Conservation (phyloP, 1,140 invertebrate genomes). For the Cheumatopsyche charites region DNA sequence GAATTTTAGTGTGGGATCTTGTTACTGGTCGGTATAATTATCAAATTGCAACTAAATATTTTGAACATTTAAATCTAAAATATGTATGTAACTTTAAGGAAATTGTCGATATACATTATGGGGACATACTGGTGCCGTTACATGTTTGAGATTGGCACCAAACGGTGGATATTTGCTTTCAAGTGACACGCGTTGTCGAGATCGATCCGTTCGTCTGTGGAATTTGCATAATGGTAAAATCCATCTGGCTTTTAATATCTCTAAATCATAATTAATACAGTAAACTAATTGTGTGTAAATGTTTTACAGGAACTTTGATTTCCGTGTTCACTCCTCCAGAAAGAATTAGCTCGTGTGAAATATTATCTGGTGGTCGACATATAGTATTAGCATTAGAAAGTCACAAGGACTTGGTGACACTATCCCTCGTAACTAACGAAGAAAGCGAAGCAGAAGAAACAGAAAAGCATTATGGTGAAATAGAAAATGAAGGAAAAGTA, state of each 20-base stretch:
- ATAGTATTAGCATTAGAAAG: conserved; percentile 73
- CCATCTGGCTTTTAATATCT: conserved; percentile 1
- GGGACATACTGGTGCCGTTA: conserved; percentile 78
- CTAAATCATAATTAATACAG: neutral
- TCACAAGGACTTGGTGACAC: conserved; percentile 66
- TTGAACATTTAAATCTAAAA: conserved; percentile 20
- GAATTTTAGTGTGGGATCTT: conserved; percentile 85
- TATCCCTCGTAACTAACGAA: conserved; percentile 61
- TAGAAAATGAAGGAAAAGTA: conserved; percentile 58
- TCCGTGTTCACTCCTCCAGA: conserved; percentile 79
- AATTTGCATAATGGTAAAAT: conserved; percentile 77
- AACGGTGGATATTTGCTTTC: conserved; percentile 73
- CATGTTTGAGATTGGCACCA: conserved; percentile 73
- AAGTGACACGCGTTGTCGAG: conserved; percentile 70
- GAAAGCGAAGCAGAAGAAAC: conserved; percentile 52
- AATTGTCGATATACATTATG: conserved; percentile 73
- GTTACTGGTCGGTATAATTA: conserved; percentile 69
- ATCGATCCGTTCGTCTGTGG: conserved; percentile 79
- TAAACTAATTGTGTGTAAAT: neutral
- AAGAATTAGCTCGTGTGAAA: conserved; percentile 76
- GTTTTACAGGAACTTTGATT: conserved; percentile 70
- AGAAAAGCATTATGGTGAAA: conserved; percentile 56
- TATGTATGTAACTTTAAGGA: conserved; percentile 55
- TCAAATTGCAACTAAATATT: neutral
- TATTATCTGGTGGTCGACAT: conserved; percentile 72